phyloP scores from a whole-genome alignment of 2,797 vertebrate genomes.

The Gorsachius magnificus region DNA sequence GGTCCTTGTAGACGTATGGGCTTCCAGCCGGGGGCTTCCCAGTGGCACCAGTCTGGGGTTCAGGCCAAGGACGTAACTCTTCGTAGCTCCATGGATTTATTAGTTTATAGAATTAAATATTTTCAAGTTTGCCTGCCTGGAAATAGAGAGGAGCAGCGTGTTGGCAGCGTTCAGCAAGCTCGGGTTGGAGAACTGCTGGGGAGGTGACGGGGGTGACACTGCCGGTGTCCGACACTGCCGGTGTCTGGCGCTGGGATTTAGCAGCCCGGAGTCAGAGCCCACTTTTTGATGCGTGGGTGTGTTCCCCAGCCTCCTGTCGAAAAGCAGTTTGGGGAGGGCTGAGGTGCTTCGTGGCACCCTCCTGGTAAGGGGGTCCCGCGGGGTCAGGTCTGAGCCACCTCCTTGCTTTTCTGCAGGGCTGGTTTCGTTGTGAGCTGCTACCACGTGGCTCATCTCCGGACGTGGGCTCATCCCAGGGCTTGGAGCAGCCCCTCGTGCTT shows the following conservation, averaged over 20 bases:
- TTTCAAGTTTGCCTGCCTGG: neutral
- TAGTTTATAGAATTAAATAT: neutral
- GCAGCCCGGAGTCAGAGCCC: rapidly evolving
- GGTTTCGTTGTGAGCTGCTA: neutral
- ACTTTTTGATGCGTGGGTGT: rapidly evolving
- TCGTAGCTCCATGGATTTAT: rapidly evolving
- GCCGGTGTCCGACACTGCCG: neutral
- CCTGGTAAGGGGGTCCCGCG: rapidly evolving
- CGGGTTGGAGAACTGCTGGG: neutral
- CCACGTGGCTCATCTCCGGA: neutral
- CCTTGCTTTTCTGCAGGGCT: neutral
- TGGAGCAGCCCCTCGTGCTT: neutral
- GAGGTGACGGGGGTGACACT: neutral
- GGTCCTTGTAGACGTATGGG: rapidly evolving
- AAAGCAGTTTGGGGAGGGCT: neutral
- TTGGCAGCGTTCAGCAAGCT: rapidly evolving
- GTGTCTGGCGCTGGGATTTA: neutral
- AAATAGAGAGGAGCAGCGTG: neutral
- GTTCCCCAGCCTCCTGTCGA: neutral
- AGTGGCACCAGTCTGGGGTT: neutral
- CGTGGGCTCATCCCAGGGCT: neutral
- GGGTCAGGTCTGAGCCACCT: rapidly evolving
- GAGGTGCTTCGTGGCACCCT: neutral
- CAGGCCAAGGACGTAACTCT: neutral
- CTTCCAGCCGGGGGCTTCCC: neutral